Evolutionary conservation across 2,888 invertebrate species (phyloP), one percentile per base, ranked within the genome.

Genomic region (Andrena haemorrhoa): DNA sequence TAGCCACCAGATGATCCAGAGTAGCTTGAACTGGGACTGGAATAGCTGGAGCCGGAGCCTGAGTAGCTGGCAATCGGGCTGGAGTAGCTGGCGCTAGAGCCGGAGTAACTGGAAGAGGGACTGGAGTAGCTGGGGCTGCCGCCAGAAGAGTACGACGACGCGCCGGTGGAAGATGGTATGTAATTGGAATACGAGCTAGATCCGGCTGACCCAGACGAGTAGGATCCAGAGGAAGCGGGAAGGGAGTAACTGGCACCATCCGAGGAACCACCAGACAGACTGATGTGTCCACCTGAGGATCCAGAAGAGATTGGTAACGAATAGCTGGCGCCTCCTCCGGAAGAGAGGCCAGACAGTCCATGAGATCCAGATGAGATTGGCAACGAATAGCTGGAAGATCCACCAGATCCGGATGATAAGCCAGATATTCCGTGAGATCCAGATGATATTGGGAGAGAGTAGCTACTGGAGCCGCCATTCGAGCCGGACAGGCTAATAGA

Each of bases 221-320:
- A 81, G 33, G 82, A 83, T 1, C 83, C 75, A 41, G 41, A 41
- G 1, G 91, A 85, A 47, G 88, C 75, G 0, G 93, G 92, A 3
- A 92, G 76, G 5, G 86, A 83, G 69, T 93, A 93, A 23, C 87
- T 91, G 3, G 91, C 88, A n/a, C 89, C 86, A 1, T 89, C 90
- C 2, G 91, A 87, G 0, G 91, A 90, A 4, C 90, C 88, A n/a
- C 89, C 85, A 12, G 91, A 89, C 0, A 89, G 76, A 4, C 88
- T 85, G 0, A 86, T 10, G 29, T 92, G 90, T 10, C 82, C 51
- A 6, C 56, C 74, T 0, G 87, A 78, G 0, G 88, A 84, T 23
- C 85, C 85, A 7, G 88, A 86, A 1, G 89, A 86, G 1, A 76
- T 61, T 5, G 86, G 85, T 7, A 79, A 16, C 3, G 84, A 60